Conservation (phyloP, 2,888 invertebrate genomes). For the Drosophila mettleri region DNA sequence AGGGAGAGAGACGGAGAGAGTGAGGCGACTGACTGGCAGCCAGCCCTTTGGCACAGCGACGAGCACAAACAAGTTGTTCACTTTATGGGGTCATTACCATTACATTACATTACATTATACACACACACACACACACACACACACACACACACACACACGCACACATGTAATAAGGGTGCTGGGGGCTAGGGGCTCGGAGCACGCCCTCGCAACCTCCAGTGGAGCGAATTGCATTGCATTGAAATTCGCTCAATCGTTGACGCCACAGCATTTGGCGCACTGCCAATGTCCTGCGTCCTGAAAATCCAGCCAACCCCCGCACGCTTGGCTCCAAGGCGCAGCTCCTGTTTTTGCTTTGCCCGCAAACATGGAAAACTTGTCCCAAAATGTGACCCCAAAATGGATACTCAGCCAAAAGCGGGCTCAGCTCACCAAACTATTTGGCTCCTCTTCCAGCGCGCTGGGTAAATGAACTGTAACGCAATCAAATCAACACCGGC, state of each 20-base stretch:
- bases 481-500: conserved; percentile 77
- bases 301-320: neutral
- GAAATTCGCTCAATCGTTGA: conserved; percentile 76
- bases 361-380: conserved; percentile 48
- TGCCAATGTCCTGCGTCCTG: conserved; percentile 54
- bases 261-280: conserved; percentile 56
- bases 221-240: conserved; percentile 71
- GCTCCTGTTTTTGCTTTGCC: conserved; percentile 13
- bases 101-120: conserved; percentile 70
- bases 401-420: conserved; percentile 42
- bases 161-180: neutral
- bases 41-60: conserved; percentile 57
- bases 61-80: conserved; percentile 79
- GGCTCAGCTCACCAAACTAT: conserved; percentile 3
- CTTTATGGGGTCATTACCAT: conserved; percentile 80
- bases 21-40: conserved; percentile 61
- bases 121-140: conserved; percentile 28
- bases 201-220: conserved; percentile 53
- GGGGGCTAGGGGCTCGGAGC: neutral
- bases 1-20: neutral
- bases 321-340: neutral
- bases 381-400: conserved; percentile 76
- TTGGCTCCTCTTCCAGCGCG: conserved; percentile 10
- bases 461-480: conserved; percentile 79
- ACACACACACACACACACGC: conserved; percentile 9